Base-by-base conservation (phyloP, 2,888 invertebrate species). In the Dryomyza anilis region DNA sequence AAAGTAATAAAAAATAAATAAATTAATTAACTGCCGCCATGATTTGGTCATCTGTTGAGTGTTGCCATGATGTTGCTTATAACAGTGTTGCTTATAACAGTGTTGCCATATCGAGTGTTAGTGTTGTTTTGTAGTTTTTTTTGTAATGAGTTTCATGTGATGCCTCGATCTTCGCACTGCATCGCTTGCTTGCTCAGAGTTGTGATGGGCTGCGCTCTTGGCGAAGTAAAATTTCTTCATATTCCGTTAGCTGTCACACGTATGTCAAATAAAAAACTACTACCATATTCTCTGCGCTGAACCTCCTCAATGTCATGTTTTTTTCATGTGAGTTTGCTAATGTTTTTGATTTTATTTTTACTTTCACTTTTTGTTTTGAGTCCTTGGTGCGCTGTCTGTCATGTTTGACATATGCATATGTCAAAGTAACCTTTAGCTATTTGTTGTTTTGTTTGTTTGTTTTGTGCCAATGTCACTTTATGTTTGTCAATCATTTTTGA, bases 241-340 rank as follows among this genome's bases (percentile, higher is more conserved):
- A 36, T 56, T 10, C 45, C 30, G 58, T 46, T 46, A 46, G 46
- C n/a, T 43, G 57, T 19, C 21, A 29, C 46, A 21, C 30, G 23
- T 69, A 69, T 72, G 70, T 71, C 72, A 79, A 78, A 81, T 80
- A 80, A 81, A 81, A 81, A 80, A 81, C 81, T 81, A 81, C 81
- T 81, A 81, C 81, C 81, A 79, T 81, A 81, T 81, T 81, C 71
- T 78, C 81, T 81, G 81, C 81, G 74, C 81, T 80, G 81, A 81
- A 81, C 81, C 81, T 81, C 77, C 16, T 21, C 19, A n/a, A n/a
- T n/a, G n/a, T n/a, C n/a, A n/a, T n/a, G n/a, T n/a, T n/a, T n/a
- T n/a, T n/a, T n/a, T n/a, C n/a, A n/a, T n/a, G n/a, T n/a, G n/a
- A n/a, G n/a, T n/a, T n/a, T n/a, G n/a, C n/a, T n/a, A n/a, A n/a